Base-by-base conservation (phyloP, 2,797 vertebrate species). In the Squalus acanthias region DNA sequence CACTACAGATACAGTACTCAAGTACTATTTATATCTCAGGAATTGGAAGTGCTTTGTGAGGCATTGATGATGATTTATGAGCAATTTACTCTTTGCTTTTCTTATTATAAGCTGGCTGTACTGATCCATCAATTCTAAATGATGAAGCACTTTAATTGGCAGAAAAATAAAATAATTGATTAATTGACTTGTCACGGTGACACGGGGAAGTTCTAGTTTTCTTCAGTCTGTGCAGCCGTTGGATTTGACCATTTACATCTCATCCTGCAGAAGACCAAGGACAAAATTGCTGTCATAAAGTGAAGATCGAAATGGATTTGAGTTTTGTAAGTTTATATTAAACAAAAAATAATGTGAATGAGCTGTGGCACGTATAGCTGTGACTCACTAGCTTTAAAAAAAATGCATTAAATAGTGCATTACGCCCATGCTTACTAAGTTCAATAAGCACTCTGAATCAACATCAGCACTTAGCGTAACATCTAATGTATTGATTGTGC, bases 111-210 rank as follows among this genome's bases (percentile, higher is more conserved):
- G 33, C 33, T 92, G 26, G 39, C 13, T 74, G 94, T 74, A 72
- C 24, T 57, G 57, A 95, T 53, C 13, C 50, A 53, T 53, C 57
- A 50, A 26, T 50, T 74, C 39, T 95, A 70, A 72, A 26, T 74
- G 67, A 74, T 50, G 24, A 95, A 74, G 69, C 26, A 53, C 46
- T 95, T 8, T 57, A 95, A 70, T 57, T 74, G 69, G 94, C 69
- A 95, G 69, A 29, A 69, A 70, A 95, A 46, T 57, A 74, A 67
- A 72, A 74, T 95, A 26, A 74, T 95, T 95, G 69, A 95, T 95
- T 95, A 33, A 95, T 53, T 50, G 70, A 57, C 69, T 95, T 72
- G 69, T 74, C 50, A 33, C 57, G 69, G 50, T 29, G 12, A 33
- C 46, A 74, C 5, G 57, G 0, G 12, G 65, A 74, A 72, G 70